A percentile compares a stretch with the other conserved stretches of the same genome.
Evolutionary conservation across 2,797 vertebrate species (phyloP).

Genomic region (Crenichthys baileyi): DNA sequence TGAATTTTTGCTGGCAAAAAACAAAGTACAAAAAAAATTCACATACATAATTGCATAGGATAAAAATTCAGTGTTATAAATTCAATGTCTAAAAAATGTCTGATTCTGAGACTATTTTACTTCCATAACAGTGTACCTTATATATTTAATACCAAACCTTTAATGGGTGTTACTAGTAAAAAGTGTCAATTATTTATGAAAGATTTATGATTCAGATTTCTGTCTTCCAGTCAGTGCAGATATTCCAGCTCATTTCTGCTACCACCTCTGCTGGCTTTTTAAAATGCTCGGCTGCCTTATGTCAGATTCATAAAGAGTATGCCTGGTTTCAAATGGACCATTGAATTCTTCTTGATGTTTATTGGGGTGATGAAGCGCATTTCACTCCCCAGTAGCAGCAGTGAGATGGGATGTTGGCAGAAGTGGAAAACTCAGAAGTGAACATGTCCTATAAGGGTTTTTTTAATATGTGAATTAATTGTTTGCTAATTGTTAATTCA

Average conservation of each 20-base stretch:
- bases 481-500: not conserved
- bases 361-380: not conserved
- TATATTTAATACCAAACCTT: not conserved
- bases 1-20: too few species aligned
- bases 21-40: too few species aligned
- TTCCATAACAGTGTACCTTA: not conserved
- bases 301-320: not conserved
- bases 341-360: not conserved
- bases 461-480: not conserved
- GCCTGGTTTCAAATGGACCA: not conserved
- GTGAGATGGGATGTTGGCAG: not conserved
- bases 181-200: not conserved
- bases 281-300: not conserved
- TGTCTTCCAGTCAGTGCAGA: not conserved
- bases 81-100: too few species aligned
- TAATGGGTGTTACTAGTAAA: not conserved
- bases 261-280: not conserved
- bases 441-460: too few species aligned
- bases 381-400: not conserved
- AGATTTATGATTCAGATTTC: not conserved
- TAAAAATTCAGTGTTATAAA: too few species aligned
- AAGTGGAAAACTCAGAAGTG: too few species aligned
- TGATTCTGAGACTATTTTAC: too few species aligned
- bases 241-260: not conserved
- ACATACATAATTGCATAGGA: too few species aligned